Evolutionary conservation across 1,140 invertebrate genomes (phyloP).

Genomic region (Homarus americanus): DNA sequence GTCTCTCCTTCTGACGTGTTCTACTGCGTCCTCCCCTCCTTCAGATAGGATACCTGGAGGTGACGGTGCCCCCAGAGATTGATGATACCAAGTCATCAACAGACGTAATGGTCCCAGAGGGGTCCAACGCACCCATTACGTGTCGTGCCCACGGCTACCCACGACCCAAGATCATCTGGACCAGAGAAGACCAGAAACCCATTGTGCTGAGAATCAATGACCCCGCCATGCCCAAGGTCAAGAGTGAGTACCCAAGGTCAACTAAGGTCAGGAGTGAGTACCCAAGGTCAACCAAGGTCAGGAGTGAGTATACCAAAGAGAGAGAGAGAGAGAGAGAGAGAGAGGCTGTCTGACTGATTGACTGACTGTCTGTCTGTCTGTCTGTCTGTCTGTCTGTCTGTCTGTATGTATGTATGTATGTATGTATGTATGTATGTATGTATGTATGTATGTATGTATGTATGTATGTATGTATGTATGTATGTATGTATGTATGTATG

Average conservation of each 20-base stretch:
- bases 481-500: too few relatives aligned
- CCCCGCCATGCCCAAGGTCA: constrained; percentile 28
- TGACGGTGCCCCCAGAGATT: constrained; percentile 91
- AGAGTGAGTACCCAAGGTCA: constrained; percentile 44
- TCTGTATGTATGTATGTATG: too few relatives aligned
- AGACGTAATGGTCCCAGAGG: constrained; percentile 85
- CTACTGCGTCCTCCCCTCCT: too few relatives aligned
- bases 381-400: too few relatives aligned
- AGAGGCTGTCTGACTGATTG: not conserved
- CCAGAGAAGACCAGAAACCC: constrained; percentile 63
- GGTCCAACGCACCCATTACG: constrained; percentile 85
- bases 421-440: not conserved
- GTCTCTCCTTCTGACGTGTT: too few relatives aligned
- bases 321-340: not conserved
- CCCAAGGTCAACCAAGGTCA: too few relatives aligned
- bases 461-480: too few relatives aligned
- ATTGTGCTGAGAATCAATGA: constrained; percentile 54
- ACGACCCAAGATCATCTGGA: constrained; percentile 83
- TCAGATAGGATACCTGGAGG: constrained; percentile 89
- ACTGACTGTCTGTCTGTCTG: too few relatives aligned
- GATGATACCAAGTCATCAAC: constrained; percentile 82
- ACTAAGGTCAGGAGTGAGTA: too few relatives aligned
- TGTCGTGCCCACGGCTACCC: constrained; percentile 81
- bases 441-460: too few relatives aligned
- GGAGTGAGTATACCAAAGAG: not conserved